Evolutionary conservation across 2,888 invertebrate genomes (phyloP).

Genomic region (Drosophila barbarae): DNA sequence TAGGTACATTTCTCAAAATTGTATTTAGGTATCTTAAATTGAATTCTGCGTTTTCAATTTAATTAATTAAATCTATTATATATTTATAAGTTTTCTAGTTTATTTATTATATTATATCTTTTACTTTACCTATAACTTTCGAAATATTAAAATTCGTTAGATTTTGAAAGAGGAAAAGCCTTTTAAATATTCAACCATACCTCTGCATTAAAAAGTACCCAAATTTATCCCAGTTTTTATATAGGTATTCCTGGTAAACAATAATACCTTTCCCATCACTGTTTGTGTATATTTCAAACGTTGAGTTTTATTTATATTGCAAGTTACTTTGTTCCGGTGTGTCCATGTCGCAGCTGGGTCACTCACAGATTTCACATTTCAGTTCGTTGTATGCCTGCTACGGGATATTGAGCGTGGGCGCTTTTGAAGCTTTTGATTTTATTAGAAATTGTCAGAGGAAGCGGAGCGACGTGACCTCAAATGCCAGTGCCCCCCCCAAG

Average conservation of each 20-base stretch:
- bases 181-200: too few relatives aligned
- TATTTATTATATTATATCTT: too few relatives aligned
- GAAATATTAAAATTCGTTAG: not conserved
- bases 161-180: not conserved
- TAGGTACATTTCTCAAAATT: not conserved
- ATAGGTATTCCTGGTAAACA: not conserved
- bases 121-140: not conserved
- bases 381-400: conserved; percentile 47
- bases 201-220: not conserved
- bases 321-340: conserved; percentile 50
- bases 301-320: conserved; percentile 62
- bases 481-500: conserved; percentile 14
- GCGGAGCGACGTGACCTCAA: conserved; percentile 51
- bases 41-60: conserved; percentile 17
- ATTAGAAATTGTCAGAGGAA: conserved; percentile 64
- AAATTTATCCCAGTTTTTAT: not conserved
- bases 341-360: conserved; percentile 58
- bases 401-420: conserved; percentile 55
- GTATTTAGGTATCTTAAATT: too few relatives aligned
- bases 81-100: not conserved
- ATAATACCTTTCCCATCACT: conserved; percentile 14
- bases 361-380: conserved; percentile 24
- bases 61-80: not conserved
- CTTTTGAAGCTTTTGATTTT: conserved; percentile 67
- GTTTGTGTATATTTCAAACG: conserved; percentile 50